phyloP scores from a whole-genome alignment of 23 tunicate species.

The Trididemnum nubilum region DNA sequence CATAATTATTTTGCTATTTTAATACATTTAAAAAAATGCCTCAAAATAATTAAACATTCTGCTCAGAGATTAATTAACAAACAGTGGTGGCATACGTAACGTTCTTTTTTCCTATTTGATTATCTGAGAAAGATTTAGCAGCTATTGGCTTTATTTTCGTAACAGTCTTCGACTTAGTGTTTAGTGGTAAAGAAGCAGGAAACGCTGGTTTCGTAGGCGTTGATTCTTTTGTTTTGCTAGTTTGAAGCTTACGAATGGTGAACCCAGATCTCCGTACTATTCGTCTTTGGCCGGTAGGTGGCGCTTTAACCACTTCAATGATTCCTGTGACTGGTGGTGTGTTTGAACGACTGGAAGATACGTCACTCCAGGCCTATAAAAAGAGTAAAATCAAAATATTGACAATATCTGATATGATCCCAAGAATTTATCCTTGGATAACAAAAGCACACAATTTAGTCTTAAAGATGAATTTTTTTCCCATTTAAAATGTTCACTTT shows the following conservation, averaged over 20 bases:
- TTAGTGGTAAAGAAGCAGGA: not conserved
- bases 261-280: conserved; percentile 69
- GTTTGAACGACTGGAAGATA: conserved; percentile 82
- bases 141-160: not conserved
- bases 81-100: conserved; percentile 9
- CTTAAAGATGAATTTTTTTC: too few relatives aligned
- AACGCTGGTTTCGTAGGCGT: not conserved
- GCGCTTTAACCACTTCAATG: conserved; percentile 83
- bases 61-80: too few relatives aligned
- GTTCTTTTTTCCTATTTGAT: not conserved
- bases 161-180: not conserved
- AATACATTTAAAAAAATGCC: too few relatives aligned
- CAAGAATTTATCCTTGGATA: not conserved
- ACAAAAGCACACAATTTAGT: too few relatives aligned
- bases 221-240: conserved; percentile 13
- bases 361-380: conserved; percentile 84
- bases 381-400: too few relatives aligned
- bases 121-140: not conserved
- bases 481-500: too few relatives aligned
- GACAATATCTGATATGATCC: too few relatives aligned
- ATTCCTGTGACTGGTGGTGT: conserved; percentile 78
- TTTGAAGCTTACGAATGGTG: conserved; percentile 47
- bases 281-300: conserved; percentile 67
- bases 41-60: too few relatives aligned
- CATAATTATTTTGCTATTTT: too few relatives aligned